Evolutionary conservation across 2,888 invertebrate species (phyloP).

Genomic region (Yponomeuta sedellus): DNA sequence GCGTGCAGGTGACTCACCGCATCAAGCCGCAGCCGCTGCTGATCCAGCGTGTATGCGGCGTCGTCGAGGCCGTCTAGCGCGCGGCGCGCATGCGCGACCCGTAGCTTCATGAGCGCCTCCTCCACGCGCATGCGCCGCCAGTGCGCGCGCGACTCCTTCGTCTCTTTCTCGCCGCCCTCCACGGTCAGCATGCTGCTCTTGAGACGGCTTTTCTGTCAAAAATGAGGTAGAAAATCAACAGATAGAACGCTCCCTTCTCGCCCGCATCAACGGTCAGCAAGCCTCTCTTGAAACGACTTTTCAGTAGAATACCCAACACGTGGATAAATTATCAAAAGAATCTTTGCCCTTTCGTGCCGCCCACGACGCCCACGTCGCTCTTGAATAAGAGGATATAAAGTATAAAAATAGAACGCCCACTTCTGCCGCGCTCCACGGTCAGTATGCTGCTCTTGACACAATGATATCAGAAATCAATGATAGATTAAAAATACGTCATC

Average conservation of each 20-base stretch:
- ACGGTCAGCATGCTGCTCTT: conserved; percentile 53
- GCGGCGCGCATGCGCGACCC: conserved; percentile 80
- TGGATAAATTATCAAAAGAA: no score
- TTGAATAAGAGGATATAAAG: no score
- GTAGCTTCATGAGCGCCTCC: conserved; percentile 81
- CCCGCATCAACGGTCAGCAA: conserved; percentile 56
- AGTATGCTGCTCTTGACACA: no score
- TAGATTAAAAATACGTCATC: no score
- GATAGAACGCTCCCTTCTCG: conserved; percentile 39
- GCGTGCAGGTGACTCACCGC: conserved; percentile 64
- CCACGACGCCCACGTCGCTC: no score
- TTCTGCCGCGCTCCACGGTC: no score
- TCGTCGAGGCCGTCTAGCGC: conserved; percentile 79
- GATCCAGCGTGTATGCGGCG: conserved; percentile 80
- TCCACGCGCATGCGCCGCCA: conserved; percentile 63
- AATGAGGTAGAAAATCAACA: not conserved
- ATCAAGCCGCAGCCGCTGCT: conserved; percentile 82
- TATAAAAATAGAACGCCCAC: no score
- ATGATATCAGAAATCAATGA: no score
- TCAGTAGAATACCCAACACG: no score
- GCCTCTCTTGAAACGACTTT: conserved; percentile 48
- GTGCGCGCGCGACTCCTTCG: conserved; percentile 33
- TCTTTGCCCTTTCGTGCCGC: no score
- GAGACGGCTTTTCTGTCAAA: conserved; percentile 53
- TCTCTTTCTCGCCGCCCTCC: conserved; percentile 56